Conservation (phyloP, 2,797 vertebrate species). For the Thripadectes ignobilis region DNA sequence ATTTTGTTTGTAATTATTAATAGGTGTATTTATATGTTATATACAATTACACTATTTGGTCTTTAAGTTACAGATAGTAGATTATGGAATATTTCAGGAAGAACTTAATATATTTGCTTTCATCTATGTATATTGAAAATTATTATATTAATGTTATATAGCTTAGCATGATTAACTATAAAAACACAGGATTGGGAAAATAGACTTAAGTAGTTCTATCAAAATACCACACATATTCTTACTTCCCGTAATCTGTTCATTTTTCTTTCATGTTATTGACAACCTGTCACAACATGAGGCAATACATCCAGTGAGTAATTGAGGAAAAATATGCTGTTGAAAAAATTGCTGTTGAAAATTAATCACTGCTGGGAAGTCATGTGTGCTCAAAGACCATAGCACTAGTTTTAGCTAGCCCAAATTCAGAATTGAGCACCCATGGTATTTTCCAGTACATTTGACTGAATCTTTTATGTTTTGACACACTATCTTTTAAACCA, state of each 20-base stretch:
- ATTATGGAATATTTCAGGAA: neutral
- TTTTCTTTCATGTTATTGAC: neutral
- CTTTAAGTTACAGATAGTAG: neutral
- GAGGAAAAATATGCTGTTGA: neutral
- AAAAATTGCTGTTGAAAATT: neutral
- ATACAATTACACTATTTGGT: neutral
- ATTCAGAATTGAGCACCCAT: neutral
- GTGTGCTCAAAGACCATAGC: neutral
- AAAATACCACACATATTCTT: neutral
- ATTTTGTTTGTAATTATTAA: neutral
- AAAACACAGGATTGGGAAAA: neutral
- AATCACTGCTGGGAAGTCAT: neutral
- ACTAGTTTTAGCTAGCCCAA: neutral
- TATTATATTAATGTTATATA: neutral
- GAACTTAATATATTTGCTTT: neutral
- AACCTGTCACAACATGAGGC: neutral
- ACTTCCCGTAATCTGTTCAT: neutral
- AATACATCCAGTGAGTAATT: neutral
- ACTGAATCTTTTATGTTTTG: neutral
- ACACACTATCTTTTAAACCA: neutral
- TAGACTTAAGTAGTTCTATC: neutral
- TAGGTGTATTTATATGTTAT: neutral
- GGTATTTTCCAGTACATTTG: neutral
- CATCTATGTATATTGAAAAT: neutral
- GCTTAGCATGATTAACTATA: neutral